These are phyloP conservation scores for Dinothrombium tinctorium DNA, from an alignment of 1,140 invertebrate genomes.

Conservation along the genomic window DNA sequence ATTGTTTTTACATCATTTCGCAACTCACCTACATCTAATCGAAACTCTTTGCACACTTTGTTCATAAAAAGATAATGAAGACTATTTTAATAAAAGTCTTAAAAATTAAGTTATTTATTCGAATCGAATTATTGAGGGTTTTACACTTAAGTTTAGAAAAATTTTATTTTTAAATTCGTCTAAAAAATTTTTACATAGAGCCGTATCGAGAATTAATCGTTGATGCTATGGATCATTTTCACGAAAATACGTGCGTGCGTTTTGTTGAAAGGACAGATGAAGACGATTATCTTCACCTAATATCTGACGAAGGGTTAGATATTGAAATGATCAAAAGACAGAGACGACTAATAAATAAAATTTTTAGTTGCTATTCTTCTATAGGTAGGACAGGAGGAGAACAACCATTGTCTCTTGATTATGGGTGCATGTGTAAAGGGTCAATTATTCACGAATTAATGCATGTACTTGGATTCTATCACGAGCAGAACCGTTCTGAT, in stretches of 20 bases:
- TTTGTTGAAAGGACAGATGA: constrained; percentile 29
- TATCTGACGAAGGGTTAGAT: constrained; percentile 11
- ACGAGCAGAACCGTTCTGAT: constrained; percentile 39
- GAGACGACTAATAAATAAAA: background rate
- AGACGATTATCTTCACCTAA: constrained; percentile 28
- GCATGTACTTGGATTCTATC: constrained; percentile 42
- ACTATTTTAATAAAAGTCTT: too few relatives aligned
- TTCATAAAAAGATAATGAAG: too few relatives aligned
- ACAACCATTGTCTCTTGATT: background rate
- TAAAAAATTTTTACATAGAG: constrained; percentile 2
- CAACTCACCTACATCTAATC: too few relatives aligned
- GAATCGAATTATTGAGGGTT: too few relatives aligned
- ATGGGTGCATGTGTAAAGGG: constrained; percentile 23
- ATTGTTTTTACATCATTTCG: too few relatives aligned
- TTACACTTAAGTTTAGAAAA: background rate
- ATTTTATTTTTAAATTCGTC: background rate
- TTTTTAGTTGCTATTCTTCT: constrained; percentile 17
- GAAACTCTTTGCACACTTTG: too few relatives aligned
- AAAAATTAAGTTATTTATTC: too few relatives aligned
- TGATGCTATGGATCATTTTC: constrained; percentile 28
- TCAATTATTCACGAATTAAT: constrained; percentile 58
- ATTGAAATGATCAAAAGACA: too few relatives aligned
- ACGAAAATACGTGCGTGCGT: constrained; percentile 31
- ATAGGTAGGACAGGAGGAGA: background rate
- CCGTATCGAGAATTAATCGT: constrained; percentile 10